Conservation (phyloP, 2,888 invertebrate species). For the Caenorhabditis auriculariae region DNA sequence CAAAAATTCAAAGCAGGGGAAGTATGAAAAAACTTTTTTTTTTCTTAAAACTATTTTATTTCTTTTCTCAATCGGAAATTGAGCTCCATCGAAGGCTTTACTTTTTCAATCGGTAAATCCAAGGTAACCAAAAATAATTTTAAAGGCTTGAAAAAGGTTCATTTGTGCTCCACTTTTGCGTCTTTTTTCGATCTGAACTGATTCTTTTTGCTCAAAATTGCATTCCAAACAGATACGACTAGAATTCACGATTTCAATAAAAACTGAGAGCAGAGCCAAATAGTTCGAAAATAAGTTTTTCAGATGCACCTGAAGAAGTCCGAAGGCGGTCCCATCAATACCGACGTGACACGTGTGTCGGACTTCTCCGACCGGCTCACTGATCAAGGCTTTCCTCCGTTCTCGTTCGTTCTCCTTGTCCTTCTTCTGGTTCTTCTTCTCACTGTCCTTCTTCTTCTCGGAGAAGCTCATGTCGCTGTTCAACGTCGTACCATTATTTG, state of each 20-base stretch:
- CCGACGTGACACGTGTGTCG: slow-evolving; percentile 96
- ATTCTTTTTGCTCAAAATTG: not conserved
- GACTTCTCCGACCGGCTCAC: slow-evolving; percentile 91
- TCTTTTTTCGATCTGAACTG: not conserved
- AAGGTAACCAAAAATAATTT: not conserved
- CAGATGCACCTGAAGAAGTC: slow-evolving; percentile 74
- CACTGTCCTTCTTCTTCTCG: slow-evolving; percentile 30
- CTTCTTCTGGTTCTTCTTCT: slow-evolving; percentile 26
- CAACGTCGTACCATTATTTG: slow-evolving; percentile 6
- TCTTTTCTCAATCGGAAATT: too few relatives aligned
- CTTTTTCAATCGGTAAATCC: too few relatives aligned
- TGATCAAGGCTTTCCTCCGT: slow-evolving; percentile 74
- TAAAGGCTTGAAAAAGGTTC: not conserved
- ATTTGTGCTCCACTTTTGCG: too few relatives aligned
- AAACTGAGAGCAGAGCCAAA: too few relatives aligned
- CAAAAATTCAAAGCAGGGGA: too few relatives aligned
- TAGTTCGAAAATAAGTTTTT: too few relatives aligned
- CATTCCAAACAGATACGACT: not conserved
- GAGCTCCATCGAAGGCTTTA: too few relatives aligned
- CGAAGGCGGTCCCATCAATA: slow-evolving; percentile 93
- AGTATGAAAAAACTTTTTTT: too few relatives aligned
- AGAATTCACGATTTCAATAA: too few relatives aligned
- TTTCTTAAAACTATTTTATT: too few relatives aligned
- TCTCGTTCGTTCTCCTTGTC: slow-evolving; percentile 38
- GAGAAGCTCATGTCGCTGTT: too few relatives aligned